phyloP scores from a whole-genome alignment of 2,888 invertebrate genomes.

The Drosophila siamana region DNA sequence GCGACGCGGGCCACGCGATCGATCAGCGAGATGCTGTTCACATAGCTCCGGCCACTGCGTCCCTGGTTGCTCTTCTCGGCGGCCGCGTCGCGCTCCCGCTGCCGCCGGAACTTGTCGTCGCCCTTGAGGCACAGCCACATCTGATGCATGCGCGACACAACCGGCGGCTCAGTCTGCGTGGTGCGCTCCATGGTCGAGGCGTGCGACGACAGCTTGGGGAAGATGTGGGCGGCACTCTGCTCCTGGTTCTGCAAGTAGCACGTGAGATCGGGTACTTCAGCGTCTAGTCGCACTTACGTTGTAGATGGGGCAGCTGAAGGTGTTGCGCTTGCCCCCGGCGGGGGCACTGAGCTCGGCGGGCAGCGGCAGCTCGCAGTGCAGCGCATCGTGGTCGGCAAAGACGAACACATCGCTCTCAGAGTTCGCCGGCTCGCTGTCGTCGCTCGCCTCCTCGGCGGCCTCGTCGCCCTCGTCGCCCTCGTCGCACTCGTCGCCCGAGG shows the following conservation, averaged over 20 bases:
- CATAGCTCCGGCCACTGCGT: conserved; percentile 86
- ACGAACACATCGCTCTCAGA: conserved; percentile 63
- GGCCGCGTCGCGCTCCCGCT: conserved; percentile 90
- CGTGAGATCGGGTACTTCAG: too few species aligned
- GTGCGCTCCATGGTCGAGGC: conserved; percentile 92
- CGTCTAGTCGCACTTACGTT: conserved; percentile 87
- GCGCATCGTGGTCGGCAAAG: conserved; percentile 55
- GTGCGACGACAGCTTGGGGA: conserved; percentile 80
- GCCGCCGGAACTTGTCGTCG: conserved; percentile 91
- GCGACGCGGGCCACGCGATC: conserved; percentile 92
- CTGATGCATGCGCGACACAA: conserved; percentile 92
- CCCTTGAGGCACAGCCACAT: conserved; percentile 92
- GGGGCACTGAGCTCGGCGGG: conserved; percentile 72
- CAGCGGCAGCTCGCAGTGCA: conserved; percentile 77
- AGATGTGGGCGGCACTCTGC: conserved; percentile 85
- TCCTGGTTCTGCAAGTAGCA: conserved; percentile 34
- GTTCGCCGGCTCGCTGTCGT: conserved; percentile 58
- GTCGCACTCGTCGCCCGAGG: conserved; percentile 1
- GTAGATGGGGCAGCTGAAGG: conserved; percentile 88
- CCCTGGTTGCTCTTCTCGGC: conserved; percentile 80
- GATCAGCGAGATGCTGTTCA: conserved; percentile 95
- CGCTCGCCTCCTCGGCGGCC: conserved; percentile 48
- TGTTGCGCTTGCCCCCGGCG: conserved; percentile 86
- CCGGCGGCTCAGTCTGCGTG: conserved; percentile 91
- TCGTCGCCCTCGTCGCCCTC: conserved; percentile 22